These are phyloP conservation scores for Pomatorhinus ruficollis DNA, from an alignment of 2,113 vertebrate genomes.

Conservation along the genomic window DNA sequence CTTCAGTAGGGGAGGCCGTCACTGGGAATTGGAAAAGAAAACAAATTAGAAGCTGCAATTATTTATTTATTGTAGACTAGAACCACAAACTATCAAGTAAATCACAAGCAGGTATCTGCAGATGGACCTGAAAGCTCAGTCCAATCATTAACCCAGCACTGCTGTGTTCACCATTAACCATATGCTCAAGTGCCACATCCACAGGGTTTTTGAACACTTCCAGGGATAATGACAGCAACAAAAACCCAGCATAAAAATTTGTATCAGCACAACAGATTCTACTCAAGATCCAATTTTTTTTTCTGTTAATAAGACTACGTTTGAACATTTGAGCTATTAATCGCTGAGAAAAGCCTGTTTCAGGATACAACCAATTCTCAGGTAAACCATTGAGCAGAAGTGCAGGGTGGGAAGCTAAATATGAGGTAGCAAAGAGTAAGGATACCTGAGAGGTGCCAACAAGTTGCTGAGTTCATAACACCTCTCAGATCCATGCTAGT, in stretches of 20 bases:
- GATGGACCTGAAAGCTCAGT: neutral
- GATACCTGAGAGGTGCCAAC: neutral
- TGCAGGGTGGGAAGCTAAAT: neutral
- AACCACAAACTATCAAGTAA: neutral
- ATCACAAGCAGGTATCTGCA: neutral
- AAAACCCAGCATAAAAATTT: neutral
- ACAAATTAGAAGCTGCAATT: neutral
- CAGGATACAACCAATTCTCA: neutral
- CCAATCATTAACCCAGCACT: neutral
- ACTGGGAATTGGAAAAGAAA: conserved; percentile 33
- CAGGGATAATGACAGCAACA: neutral
- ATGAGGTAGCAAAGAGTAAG: neutral
- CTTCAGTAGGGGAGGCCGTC: conserved; percentile 71
- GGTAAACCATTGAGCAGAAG: neutral
- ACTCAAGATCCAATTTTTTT: neutral
- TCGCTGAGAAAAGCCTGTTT: neutral
- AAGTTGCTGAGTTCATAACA: accelerated
- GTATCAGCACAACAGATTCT: neutral
- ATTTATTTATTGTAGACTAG: neutral
- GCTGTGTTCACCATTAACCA: neutral
- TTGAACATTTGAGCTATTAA: neutral
- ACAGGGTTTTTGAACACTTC: neutral
- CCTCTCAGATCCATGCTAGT: neutral
- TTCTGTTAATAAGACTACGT: neutral
- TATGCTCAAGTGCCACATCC: neutral